A percentile compares a stretch with the other conserved stretches of the same genome.
Evolutionary conservation across 2,113 vertebrate genomes (phyloP).

Genomic region (Pristiophorus japonicus): DNA sequence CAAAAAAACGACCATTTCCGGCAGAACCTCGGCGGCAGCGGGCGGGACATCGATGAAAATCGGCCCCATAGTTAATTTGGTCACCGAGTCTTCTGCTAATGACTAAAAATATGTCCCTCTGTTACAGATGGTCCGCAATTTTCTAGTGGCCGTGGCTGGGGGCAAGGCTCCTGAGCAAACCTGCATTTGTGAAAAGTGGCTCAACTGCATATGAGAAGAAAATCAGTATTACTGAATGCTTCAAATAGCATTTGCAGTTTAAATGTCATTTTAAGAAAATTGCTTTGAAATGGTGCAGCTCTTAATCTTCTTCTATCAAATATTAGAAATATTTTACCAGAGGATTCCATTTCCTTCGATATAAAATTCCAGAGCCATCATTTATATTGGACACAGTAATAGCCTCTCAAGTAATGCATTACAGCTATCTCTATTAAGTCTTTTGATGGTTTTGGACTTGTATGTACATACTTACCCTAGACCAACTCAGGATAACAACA

Average conservation of each 20-base stretch:
- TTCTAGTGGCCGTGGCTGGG: not conserved
- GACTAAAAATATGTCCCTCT: not conserved
- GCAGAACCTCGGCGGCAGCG: no score
- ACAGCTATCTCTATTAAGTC: not conserved
- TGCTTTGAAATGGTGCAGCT: not conserved
- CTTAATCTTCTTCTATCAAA: not conserved
- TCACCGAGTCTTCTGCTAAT: not conserved
- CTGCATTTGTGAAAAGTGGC: not conserved
- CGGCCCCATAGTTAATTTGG: no score
- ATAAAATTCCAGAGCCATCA: not conserved
- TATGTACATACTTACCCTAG: not conserved
- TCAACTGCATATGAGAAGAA: not conserved
- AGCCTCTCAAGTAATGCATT: not conserved
- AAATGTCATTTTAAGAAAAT: not conserved
- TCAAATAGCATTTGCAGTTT: not conserved
- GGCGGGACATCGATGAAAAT: no score
- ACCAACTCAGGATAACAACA: not conserved
- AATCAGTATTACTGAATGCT: not conserved
- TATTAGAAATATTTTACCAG: not conserved
- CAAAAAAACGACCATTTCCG: no score
- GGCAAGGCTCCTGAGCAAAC: not conserved
- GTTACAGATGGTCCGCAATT: not conserved
- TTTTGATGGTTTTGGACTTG: not conserved
- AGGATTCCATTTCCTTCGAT: not conserved
- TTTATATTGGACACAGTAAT: not conserved